These are phyloP conservation scores for Potamilus streckersoni DNA, from an alignment of 1,140 invertebrate genomes.

Conservation along the genomic window DNA sequence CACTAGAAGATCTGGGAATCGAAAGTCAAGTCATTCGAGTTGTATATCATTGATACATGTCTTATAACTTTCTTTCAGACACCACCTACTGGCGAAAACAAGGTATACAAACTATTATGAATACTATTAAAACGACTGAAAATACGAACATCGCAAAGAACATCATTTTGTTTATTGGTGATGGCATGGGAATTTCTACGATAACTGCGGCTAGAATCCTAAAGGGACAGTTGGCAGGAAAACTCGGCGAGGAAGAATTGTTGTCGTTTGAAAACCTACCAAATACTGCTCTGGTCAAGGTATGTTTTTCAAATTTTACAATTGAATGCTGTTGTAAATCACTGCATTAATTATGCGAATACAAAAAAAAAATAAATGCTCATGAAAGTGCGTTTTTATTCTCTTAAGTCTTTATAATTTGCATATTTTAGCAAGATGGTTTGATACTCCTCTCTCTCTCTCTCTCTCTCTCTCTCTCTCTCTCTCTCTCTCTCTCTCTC, in stretches of 20 bases:
- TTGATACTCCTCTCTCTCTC: no score
- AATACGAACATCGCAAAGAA: conserved; percentile 78
- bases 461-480: no score
- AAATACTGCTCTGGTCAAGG: conserved; percentile 78
- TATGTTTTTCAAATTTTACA: conserved; percentile 52
- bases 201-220: conserved; percentile 85
- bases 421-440: not conserved
- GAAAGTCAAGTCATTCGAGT: no score
- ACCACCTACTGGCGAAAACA: no score
- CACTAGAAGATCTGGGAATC: no score
- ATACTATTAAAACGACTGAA: no score
- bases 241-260: conserved; percentile 76
- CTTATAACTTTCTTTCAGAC: no score
- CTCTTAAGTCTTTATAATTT: not conserved
- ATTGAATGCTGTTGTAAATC: not conserved
- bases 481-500: no score
- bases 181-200: conserved; percentile 94
- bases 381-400: not conserved
- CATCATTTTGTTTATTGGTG: conserved; percentile 92
- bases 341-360: not conserved
- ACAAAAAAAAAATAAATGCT: not conserved
- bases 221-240: conserved; percentile 73
- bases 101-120: no score
- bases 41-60: no score
- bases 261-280: conserved; percentile 83